Evolutionary conservation across 2,888 invertebrate genomes (phyloP).

Genomic region (Spatulosminthurus flaviceps): DNA sequence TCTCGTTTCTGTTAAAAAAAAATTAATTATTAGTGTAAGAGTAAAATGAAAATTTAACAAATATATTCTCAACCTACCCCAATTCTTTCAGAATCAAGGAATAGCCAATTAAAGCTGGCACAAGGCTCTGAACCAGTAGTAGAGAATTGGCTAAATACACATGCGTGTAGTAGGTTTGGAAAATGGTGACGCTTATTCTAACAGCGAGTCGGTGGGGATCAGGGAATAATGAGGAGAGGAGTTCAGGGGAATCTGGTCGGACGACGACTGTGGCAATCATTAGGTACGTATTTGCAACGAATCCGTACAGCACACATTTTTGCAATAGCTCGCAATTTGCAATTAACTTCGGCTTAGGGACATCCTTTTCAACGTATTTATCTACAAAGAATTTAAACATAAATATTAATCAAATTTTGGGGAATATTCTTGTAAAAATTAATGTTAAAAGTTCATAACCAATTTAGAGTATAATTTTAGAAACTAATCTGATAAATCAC

Average conservation of each 20-base stretch:
- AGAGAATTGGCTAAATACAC: background rate
- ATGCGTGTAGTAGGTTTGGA: background rate
- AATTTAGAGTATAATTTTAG: too few relatives aligned
- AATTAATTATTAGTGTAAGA: too few relatives aligned
- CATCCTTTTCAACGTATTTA: too few relatives aligned
- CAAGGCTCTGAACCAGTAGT: background rate
- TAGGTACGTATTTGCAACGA: background rate
- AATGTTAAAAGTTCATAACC: too few relatives aligned
- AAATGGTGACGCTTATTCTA: background rate
- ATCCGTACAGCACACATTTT: background rate
- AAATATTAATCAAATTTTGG: too few relatives aligned
- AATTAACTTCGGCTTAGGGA: background rate
- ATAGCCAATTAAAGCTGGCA: background rate
- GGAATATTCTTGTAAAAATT: too few relatives aligned
- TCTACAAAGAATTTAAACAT: too few relatives aligned
- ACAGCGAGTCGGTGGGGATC: background rate
- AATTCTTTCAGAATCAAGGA: background rate
- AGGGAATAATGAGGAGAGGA: background rate
- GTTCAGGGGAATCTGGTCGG: slow-evolving; percentile 10
- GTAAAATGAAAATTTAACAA: too few relatives aligned
- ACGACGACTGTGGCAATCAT: background rate
- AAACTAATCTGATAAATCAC: too few relatives aligned
- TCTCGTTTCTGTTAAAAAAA: too few relatives aligned
- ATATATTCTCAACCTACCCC: too few relatives aligned
- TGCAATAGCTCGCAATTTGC: background rate